Percentiles rank a stretch among this genome's conserved stretches.
phyloP scores from a whole-genome alignment of 1,140 invertebrate genomes.

The Zaprionus camerounensis region DNA sequence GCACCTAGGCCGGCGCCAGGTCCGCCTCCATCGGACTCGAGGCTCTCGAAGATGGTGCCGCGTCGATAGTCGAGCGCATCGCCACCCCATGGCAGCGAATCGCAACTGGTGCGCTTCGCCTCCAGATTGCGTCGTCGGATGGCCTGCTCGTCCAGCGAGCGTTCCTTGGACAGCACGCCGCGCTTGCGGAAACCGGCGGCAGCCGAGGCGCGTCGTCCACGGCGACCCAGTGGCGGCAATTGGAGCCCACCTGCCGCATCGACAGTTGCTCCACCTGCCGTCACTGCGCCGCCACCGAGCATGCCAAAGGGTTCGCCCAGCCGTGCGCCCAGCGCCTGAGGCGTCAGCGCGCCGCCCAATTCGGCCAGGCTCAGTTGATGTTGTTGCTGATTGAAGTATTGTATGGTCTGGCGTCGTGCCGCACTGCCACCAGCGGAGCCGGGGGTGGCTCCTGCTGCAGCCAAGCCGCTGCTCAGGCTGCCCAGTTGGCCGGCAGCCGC shows the following conservation, averaged over 20 bases:
- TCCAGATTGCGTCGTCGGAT: constrained; percentile 79
- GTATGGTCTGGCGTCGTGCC: constrained; percentile 76
- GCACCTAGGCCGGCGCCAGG: constrained; percentile 36
- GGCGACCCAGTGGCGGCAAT: constrained; percentile 71
- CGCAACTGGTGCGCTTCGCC: constrained; percentile 83
- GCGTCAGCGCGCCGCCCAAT: constrained; percentile 72
- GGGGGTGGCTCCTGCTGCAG: constrained; percentile 3
- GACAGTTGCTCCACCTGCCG: constrained; percentile 47
- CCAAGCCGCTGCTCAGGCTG: background rate
- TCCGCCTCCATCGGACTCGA: constrained; percentile 66
- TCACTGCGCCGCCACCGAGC: constrained; percentile 44
- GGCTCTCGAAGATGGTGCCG: constrained; percentile 81
- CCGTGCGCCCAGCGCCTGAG: constrained; percentile 66
- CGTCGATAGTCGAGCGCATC: constrained; percentile 73
- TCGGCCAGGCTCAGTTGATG: constrained; percentile 66
- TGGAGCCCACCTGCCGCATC: constrained; percentile 53
- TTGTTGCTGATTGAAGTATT: constrained; percentile 74
- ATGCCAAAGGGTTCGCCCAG: constrained; percentile 62
- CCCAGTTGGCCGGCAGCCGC: constrained; percentile 7
- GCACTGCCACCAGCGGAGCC: constrained; percentile 14
- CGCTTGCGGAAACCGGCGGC: constrained; percentile 79
- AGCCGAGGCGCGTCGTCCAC: constrained; percentile 75
- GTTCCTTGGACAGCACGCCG: constrained; percentile 80
- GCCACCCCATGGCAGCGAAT: constrained; percentile 81
- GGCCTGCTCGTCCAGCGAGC: constrained; percentile 82